Conservation (phyloP, 1,140 invertebrate genomes). For the Dermatophagoides farinae region DNA sequence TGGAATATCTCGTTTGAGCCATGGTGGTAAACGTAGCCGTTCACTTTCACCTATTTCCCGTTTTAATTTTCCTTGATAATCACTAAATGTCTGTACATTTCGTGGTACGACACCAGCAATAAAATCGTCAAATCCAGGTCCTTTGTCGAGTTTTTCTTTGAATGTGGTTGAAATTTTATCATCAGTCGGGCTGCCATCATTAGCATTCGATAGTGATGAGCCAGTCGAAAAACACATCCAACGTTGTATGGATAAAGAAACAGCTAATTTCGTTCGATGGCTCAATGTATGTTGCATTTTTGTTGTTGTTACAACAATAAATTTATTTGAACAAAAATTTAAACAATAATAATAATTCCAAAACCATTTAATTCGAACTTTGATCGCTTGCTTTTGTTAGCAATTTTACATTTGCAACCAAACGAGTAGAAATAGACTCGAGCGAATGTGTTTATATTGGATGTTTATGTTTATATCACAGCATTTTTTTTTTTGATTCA, state of each 20-base stretch:
- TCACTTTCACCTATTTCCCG: constrained; percentile 51
- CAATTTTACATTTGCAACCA: too few relatives aligned
- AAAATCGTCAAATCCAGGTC: constrained; percentile 30
- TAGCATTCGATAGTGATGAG: neutral
- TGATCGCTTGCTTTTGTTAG: neutral
- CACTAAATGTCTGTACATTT: constrained; percentile 31
- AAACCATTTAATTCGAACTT: neutral
- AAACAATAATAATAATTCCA: neutral
- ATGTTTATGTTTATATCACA: too few relatives aligned
- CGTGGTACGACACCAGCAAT: constrained; percentile 34
- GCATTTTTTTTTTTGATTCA: too few relatives aligned
- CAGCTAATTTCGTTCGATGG: too few relatives aligned
- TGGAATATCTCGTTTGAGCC: constrained; percentile 89
- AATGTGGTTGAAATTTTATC: neutral
- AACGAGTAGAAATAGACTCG: too few relatives aligned
- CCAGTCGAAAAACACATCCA: too few relatives aligned
- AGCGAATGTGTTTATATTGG: too few relatives aligned
- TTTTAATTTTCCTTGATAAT: constrained; percentile 46
- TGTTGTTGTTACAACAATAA: too few relatives aligned
- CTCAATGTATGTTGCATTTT: too few relatives aligned
- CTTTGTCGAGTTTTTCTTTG: constrained; percentile 15
- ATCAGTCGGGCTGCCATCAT: neutral
- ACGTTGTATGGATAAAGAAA: too few relatives aligned
- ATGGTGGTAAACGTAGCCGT: constrained; percentile 64
- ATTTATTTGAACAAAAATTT: neutral